Conservation (phyloP, 2,113 vertebrate species). For the Ciconia maguari region DNA sequence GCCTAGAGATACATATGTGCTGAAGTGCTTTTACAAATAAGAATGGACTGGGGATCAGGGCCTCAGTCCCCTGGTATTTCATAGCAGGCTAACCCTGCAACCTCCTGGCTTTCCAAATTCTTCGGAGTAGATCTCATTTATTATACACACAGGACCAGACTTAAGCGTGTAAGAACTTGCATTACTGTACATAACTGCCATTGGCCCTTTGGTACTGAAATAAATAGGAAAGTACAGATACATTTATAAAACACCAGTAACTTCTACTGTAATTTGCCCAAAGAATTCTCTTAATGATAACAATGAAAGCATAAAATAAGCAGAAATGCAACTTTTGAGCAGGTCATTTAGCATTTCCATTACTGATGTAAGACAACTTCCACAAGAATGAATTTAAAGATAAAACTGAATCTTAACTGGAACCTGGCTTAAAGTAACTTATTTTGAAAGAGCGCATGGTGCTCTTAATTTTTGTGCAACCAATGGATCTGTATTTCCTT, state of each 20-base stretch:
- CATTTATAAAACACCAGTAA: neutral
- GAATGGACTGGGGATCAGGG: slow-evolving; percentile 62
- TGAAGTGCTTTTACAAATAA: slow-evolving; percentile 66
- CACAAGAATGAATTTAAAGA: neutral
- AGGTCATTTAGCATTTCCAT: neutral
- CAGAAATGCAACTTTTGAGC: neutral
- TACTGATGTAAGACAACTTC: neutral
- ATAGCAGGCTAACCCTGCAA: slow-evolving; percentile 60
- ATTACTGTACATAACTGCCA: slow-evolving; percentile 25
- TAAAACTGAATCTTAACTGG: neutral
- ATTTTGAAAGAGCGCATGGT: neutral
- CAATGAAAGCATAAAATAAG: neutral
- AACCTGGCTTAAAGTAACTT: neutral
- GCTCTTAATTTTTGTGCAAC: neutral
- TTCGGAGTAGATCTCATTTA: slow-evolving; percentile 64
- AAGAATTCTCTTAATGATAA: neutral
- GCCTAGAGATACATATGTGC: slow-evolving; percentile 63
- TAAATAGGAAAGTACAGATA: neutral
- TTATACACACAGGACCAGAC: slow-evolving; percentile 47
- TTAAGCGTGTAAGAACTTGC: slow-evolving; percentile 30
- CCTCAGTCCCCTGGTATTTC: slow-evolving; percentile 55
- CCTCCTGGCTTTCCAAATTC: slow-evolving; percentile 66
- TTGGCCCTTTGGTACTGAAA: slow-evolving; percentile 14
- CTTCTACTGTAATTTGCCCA: neutral
- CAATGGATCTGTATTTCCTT: neutral